Base-by-base conservation (phyloP, 2,888 invertebrate species). In the Monochamus alternatus region DNA sequence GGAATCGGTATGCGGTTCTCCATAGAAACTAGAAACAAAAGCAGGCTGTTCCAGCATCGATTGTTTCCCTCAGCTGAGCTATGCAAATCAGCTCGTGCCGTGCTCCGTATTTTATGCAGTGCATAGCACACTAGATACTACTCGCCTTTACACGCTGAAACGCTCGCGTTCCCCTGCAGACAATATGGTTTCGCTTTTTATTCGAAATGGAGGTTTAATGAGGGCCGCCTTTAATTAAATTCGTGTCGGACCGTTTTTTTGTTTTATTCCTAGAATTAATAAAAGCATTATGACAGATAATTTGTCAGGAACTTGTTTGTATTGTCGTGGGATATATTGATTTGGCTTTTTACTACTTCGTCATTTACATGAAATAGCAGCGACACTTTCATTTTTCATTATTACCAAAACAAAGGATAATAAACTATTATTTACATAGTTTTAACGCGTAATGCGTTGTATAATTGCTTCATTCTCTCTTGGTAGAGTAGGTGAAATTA, bases 51-150 rank as follows among this genome's bases (percentile, higher is more conserved):
- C 76, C 79, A 80, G 83, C 84, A 88, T 88, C 88, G 88, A 88
- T 88, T 88, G 88, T 88, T 87, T 86, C 83, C 87, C 87, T 86
- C 89, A 89, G 89, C 89, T 89, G 89, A 89, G 89, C 89, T 89
- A 89, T 89, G 89, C 89, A 89, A 89, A 89, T 89, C 87, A 89
- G 87, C 85, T 83, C 83, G 84, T 82, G 86, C 86, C 87, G 87
- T 89, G 89, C 87, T 89, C 89, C 85, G 88, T 88, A 89, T 89
- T 89, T 89, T 89, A 89, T 89, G 88, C 89, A 85, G 83, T 81
- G 83, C 86, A 84, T 83, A 82, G 79, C 78, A 78, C 58, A 75
- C 78, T 78, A 76, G 81, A 79, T 77, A 68, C 81, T 79, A 82
- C 80, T 79, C 80, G 82, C 80, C 80, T 82, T 81, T 82, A 80